Conservation (phyloP, 2,113 vertebrate species). For the Dolichallabes microphthalmus region DNA sequence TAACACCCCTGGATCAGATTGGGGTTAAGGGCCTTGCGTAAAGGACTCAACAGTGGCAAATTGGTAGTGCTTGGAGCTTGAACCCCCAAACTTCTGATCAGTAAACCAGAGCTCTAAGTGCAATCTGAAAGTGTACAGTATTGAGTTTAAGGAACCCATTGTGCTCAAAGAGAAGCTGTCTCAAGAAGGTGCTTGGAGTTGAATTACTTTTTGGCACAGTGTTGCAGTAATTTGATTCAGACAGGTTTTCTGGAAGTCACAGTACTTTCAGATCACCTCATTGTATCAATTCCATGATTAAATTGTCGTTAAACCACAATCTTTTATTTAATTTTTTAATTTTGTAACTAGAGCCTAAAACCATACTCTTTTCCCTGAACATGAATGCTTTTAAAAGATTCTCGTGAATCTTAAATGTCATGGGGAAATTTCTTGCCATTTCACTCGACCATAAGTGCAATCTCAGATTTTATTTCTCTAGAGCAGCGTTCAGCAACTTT, state of each 20-base stretch:
- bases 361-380: background rate
- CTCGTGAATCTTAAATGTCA: background rate
- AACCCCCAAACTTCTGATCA: too few relatives aligned
- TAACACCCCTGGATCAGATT: too few relatives aligned
- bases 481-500: too few relatives aligned
- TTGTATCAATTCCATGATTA: background rate
- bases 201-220: background rate
- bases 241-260: conserved; percentile 12
- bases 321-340: background rate
- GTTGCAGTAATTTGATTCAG: background rate
- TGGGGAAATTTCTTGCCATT: background rate
- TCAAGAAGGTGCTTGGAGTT: background rate
- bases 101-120: too few relatives aligned
- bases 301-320: background rate
- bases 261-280: background rate
- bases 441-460: background rate
- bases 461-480: background rate
- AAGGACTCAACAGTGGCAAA: too few relatives aligned
- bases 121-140: too few relatives aligned
- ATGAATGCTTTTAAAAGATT: background rate
- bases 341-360: background rate
- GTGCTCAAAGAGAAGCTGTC: background rate
- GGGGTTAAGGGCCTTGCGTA: too few relatives aligned
- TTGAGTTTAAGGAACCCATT: background rate
- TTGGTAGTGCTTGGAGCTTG: too few relatives aligned